phyloP scores from a whole-genome alignment of 2,888 invertebrate species.

The Epistrophe grossulariae region DNA sequence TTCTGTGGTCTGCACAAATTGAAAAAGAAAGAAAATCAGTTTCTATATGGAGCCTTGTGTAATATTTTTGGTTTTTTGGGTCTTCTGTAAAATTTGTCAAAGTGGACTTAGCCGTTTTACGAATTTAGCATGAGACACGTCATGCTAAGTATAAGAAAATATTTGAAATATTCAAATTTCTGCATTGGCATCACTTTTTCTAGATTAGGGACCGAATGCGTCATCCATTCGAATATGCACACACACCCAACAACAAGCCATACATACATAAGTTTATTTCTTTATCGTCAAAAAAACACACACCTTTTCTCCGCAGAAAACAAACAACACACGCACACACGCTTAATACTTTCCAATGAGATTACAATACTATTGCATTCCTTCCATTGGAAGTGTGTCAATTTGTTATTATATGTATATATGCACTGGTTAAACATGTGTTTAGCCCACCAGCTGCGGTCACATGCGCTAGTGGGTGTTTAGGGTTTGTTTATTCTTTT shows the following conservation, averaged over 20 bases:
- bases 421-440: conserved; percentile 50
- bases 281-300: conserved; percentile 6
- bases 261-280: neutral
- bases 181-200: neutral
- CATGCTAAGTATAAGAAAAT: too few relatives aligned
- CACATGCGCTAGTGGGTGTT: conserved; percentile 45
- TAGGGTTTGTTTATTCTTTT: conserved; percentile 45
- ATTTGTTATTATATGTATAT: conserved; percentile 53
- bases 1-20: too few relatives aligned
- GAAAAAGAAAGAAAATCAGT: too few relatives aligned
- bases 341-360: conserved; percentile 18
- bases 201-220: conserved; percentile 19
- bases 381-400: conserved; percentile 50
- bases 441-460: conserved; percentile 45
- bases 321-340: neutral
- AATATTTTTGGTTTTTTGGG: too few relatives aligned
- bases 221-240: neutral
- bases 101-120: too few relatives aligned
- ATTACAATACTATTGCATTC: conserved; percentile 41
- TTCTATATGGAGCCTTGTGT: too few relatives aligned
- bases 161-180: neutral
- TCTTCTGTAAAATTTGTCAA: too few relatives aligned
- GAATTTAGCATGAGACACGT: too few relatives aligned
- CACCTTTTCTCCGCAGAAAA: conserved; percentile 9
- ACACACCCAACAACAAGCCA: neutral